Evolutionary conservation across 1,140 invertebrate genomes (phyloP), one percentile per base, ranked within the genome.

Genomic region (Caenorhabditis brenneri): DNA sequence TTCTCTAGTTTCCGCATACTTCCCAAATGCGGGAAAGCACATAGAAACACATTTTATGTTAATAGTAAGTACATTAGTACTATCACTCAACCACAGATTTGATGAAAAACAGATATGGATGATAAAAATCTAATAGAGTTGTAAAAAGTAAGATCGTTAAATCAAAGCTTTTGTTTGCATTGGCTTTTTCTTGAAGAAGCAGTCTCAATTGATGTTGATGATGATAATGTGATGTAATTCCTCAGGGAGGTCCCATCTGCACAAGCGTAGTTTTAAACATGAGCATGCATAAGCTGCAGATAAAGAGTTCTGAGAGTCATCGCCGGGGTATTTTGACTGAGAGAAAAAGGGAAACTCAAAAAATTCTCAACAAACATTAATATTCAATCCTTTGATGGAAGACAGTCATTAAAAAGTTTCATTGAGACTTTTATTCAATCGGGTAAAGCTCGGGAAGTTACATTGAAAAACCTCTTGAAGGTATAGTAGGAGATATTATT

Each of bases 171-270:
- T 7, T 51, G 19, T 51, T 51, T 16, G 19, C 15, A n/a, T n/a
- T 51, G 22, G 15, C 1, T n/a, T n/a, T n/a, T 51, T 24, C 22
- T 2, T 10, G 24, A 55, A 27, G 36, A 10, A 74, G 46, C 9
- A 36, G 65, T 10, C 39, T 12, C 65, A 36, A 74, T 74, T 74
- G 65, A 74, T 74, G 65, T 39, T 24, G 65, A 74, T 65, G 65
- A 74, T 74, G 65, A 74, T 74, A 74, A 74, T 74, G 65, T 42
- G 65, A 36, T 39, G 65, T 74, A 36, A 74, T 74, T 42, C 65
- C 65, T 74, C 65, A 22, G 65, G 65, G 65, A 74, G 65, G 19
- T n/a, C 65, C 65, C 65, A 74, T 74, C 33, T 74, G 65, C 65
- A 29, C 16, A 1, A 31, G n/a, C n/a, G 65, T 42, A 33, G 36